Evolutionary conservation across 1,140 invertebrate species (phyloP), one percentile per base, ranked within the genome.

Genomic region (Tetramorium alpestre): DNA sequence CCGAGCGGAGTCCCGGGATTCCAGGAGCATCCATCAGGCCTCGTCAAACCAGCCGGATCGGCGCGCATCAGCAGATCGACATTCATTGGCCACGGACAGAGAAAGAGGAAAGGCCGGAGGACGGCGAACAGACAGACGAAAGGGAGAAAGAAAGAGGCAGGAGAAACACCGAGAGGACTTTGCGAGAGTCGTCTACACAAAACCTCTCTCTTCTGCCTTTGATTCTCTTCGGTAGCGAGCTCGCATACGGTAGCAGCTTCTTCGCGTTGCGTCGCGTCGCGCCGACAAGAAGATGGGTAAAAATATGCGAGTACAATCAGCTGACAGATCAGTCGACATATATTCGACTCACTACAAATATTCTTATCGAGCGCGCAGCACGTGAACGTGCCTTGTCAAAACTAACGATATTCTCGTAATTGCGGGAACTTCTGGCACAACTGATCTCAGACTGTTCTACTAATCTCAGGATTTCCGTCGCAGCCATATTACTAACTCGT

Each of bases 1-100:
- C 89, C 91, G 88, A 91, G 92, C 92, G 86, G 89, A 93, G 93
- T 92, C 94, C 94, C 89, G 91, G 90, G 93, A 95, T 95, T 93
- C 93, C 94, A 93, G 88, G 91, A 91, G 94, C 94, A 95, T 95
- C 94, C 94, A 95, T 95, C 94, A 95, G 94, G 89, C 88, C 93
- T 95, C 94, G 94, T 95, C 94, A 95, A 95, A 95, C 94, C 94
- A 94, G 93, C 94, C 93, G 44, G 80, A 84, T 84, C 80, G 94
- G 94, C 93, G 94, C 93, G 91, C 94, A 95, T 95, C 94, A 93
- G 93, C 73, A 86, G 93, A 95, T 95, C 94, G 93, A 92, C 91
- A 94, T 94, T 93, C 93, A 93, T 94, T 92, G 93, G 85, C 85
- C 88, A 89, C 88, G 90, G 62, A 56, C 64, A 77, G 80, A 87